Evolutionary conservation across 1,140 invertebrate species (phyloP).

Genomic region (Anastrepha obliqua): DNA sequence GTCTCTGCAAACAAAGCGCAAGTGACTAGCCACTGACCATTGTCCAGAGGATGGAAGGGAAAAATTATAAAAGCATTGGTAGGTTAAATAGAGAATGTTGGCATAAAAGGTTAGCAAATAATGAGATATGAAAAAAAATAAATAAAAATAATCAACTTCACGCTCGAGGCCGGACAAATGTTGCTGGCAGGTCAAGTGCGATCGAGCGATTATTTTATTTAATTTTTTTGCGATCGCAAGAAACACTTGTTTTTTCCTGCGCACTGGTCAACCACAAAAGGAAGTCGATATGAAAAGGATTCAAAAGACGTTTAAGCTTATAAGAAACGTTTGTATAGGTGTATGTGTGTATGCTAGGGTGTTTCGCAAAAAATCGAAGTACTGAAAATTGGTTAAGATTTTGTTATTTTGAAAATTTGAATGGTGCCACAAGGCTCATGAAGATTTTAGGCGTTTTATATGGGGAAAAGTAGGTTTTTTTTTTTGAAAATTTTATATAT

Average conservation of each 20-base stretch:
- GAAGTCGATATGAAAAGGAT: neutral
- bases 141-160: neutral
- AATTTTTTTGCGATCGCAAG: neutral
- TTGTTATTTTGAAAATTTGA: no score
- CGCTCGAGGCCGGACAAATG: constrained; percentile 14
- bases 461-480: no score
- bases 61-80: neutral
- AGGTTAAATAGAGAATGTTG: neutral
- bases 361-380: no score
- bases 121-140: neutral
- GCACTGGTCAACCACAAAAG: constrained; percentile 27
- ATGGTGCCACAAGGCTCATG: no score
- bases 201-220: neutral
- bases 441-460: no score
- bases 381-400: no score
- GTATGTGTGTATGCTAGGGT: no score
- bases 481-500: no score
- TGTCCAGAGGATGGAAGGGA: neutral
- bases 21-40: constrained; percentile 6
- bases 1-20: neutral
- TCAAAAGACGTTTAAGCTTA: neutral
- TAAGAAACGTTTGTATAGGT: neutral
- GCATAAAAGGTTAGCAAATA: neutral
- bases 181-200: neutral
- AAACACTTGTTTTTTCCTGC: constrained; percentile 43